Conservation (phyloP, 2,888 invertebrate genomes). For the Tetragonula carbonaria region DNA sequence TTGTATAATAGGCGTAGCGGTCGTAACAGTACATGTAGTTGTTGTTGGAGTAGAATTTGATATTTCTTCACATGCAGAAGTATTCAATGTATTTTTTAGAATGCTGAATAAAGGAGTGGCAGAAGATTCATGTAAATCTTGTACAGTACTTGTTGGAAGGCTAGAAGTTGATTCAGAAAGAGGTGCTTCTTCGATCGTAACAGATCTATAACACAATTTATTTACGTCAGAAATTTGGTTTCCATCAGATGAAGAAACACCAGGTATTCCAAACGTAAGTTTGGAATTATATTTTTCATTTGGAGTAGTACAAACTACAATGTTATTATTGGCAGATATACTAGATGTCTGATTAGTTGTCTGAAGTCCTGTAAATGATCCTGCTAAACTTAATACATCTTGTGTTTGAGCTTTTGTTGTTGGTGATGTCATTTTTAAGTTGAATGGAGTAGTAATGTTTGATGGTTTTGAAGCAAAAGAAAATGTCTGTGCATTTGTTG, state of each 20-base stretch:
- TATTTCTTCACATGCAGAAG: constrained; percentile 46
- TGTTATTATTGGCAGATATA: neutral
- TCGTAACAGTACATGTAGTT: constrained; percentile 36
- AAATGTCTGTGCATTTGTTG: constrained; percentile 59
- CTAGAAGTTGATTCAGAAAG: constrained; percentile 31
- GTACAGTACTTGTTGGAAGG: constrained; percentile 25
- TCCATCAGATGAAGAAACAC: neutral
- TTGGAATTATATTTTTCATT: constrained; percentile 18
- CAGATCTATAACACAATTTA: constrained; percentile 18
- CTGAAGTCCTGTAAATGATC: constrained; percentile 62
- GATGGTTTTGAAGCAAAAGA: constrained; percentile 71
- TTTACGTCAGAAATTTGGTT: constrained; percentile 31
- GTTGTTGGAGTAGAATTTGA: constrained; percentile 38
- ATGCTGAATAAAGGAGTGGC: constrained; percentile 45
- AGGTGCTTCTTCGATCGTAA: constrained; percentile 45
- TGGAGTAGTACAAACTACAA: neutral
- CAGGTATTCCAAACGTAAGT: constrained; percentile 8
- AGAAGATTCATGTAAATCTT: constrained; percentile 31
- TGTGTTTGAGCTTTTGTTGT: constrained; percentile 44
- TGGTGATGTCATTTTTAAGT: constrained; percentile 44
- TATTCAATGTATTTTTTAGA: constrained; percentile 36
- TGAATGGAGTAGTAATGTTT: constrained; percentile 52
- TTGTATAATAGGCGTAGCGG: constrained; percentile 37
- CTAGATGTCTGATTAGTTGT: constrained; percentile 22
- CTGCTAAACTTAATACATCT: constrained; percentile 61